These are phyloP conservation scores for Cottus gobio DNA, from an alignment of 2,113 vertebrate species.

Conservation along the genomic window DNA sequence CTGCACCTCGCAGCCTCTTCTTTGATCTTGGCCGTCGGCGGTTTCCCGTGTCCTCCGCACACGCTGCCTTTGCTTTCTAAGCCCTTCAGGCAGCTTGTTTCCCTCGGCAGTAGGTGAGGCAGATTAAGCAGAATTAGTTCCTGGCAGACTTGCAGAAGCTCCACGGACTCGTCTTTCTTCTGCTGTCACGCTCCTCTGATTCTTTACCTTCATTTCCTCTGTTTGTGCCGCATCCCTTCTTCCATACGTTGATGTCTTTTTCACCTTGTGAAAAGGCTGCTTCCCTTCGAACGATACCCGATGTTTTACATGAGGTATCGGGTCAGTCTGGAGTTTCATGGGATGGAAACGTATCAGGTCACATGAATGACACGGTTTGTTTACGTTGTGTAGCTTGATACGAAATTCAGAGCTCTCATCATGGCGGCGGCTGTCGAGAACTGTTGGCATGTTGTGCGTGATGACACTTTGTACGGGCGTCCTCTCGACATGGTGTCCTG, in stretches of 20 bases:
- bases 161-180: not conserved
- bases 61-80: constrained; percentile 19
- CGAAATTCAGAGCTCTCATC: not conserved
- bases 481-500: too few species aligned
- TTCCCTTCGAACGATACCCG: not conserved
- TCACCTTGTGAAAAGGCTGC: not conserved
- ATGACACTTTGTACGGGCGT: too few species aligned
- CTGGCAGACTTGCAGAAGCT: constrained; percentile 22
- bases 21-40: constrained; percentile 13
- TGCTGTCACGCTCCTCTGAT: not conserved
- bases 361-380: not conserved
- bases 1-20: not conserved
- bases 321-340: not conserved
- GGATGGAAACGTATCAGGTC: not conserved
- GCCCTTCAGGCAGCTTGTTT: constrained; percentile 28
- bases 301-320: not conserved
- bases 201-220: not conserved
- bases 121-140: constrained; percentile 51
- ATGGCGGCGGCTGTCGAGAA: too few species aligned
- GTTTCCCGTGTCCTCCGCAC: not conserved
- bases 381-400: too few species aligned
- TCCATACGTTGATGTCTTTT: not conserved
- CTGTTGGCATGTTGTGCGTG: too few species aligned
- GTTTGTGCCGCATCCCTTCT: not conserved
- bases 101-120: constrained; percentile 28